These are phyloP conservation scores for Hypomecis atomaria DNA, from an alignment of 2,888 invertebrate species.

Conservation along the genomic window DNA sequence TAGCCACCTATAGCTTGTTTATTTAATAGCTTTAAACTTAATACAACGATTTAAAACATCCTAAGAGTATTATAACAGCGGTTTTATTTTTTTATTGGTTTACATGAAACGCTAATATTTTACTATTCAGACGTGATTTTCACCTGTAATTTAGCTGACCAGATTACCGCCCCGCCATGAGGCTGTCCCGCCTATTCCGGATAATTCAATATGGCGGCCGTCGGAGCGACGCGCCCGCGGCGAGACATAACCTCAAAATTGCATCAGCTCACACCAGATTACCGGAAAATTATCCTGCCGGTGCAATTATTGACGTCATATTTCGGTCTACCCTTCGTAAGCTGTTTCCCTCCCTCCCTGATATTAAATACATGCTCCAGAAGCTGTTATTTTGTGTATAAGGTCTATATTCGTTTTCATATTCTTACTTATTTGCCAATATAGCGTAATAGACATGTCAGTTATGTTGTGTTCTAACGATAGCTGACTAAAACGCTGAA, in stretches of 20 bases:
- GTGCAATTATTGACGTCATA: conserved; percentile 54
- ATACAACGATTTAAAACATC: too few relatives aligned
- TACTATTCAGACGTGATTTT: conserved; percentile 37
- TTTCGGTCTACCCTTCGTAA: conserved; percentile 42
- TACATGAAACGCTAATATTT: background rate
- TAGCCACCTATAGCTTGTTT: too few relatives aligned
- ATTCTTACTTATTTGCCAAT: too few relatives aligned
- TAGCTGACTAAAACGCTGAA: too few relatives aligned
- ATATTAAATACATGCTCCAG: too few relatives aligned
- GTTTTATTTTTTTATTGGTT: too few relatives aligned
- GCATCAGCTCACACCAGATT: conserved; percentile 68
- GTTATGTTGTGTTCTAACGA: too few relatives aligned
- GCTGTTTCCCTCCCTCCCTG: background rate
- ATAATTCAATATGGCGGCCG: conserved; percentile 70
- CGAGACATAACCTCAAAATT: conserved; percentile 72
- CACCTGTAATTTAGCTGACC: conserved; percentile 47
- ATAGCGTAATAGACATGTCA: too few relatives aligned
- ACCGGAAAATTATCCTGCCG: conserved; percentile 69
- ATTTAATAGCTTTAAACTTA: too few relatives aligned
- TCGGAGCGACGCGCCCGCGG: conserved; percentile 59
- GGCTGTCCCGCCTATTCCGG: conserved; percentile 49
- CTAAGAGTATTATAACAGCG: too few relatives aligned
- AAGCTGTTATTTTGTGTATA: too few relatives aligned
- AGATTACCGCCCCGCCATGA: conserved; percentile 51
- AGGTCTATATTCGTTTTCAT: too few relatives aligned